Percentiles rank a stretch among this genome's conserved stretches.
These are phyloP conservation scores for Caenorhabditis briggsae DNA, from an alignment of 1,140 invertebrate species.

Conservation along the genomic window DNA sequence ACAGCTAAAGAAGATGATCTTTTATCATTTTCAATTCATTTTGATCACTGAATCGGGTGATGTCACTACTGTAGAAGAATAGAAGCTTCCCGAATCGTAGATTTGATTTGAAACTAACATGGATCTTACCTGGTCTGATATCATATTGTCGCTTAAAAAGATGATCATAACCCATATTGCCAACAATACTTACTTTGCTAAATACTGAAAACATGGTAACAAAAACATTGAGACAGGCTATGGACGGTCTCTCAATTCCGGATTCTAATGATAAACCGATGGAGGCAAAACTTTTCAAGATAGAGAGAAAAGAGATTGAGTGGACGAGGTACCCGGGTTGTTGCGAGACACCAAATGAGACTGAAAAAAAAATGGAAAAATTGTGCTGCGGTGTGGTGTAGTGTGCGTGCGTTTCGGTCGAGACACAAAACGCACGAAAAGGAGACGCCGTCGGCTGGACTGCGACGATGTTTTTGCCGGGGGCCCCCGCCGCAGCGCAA, in stretches of 20 bases:
- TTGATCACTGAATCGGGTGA: background rate
- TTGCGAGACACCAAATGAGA: constrained; percentile 13
- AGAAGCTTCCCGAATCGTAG: too few species aligned
- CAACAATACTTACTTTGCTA: too few species aligned
- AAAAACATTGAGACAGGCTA: too few species aligned
- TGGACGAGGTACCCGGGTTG: background rate
- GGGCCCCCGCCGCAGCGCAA: constrained; percentile 3
- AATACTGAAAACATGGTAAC: too few species aligned
- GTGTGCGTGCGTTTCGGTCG: constrained; percentile 1
- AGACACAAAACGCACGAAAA: constrained; percentile 27
- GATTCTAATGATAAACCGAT: background rate
- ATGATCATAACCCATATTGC: too few species aligned
- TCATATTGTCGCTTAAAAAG: too few species aligned
- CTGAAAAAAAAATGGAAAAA: constrained; percentile 40
- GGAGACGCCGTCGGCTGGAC: background rate
- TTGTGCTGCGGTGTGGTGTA: constrained; percentile 2
- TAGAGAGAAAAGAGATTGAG: background rate
- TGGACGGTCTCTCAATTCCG: background rate
- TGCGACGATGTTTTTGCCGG: constrained; percentile 26
- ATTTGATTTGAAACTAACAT: too few species aligned
- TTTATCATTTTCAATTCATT: background rate
- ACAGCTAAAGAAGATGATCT: background rate
- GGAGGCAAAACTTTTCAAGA: background rate
- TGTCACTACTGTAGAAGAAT: too few species aligned
- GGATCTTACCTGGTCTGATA: too few species aligned